phyloP scores from a whole-genome alignment of 1,140 invertebrate genomes.

The Lerema accius region DNA sequence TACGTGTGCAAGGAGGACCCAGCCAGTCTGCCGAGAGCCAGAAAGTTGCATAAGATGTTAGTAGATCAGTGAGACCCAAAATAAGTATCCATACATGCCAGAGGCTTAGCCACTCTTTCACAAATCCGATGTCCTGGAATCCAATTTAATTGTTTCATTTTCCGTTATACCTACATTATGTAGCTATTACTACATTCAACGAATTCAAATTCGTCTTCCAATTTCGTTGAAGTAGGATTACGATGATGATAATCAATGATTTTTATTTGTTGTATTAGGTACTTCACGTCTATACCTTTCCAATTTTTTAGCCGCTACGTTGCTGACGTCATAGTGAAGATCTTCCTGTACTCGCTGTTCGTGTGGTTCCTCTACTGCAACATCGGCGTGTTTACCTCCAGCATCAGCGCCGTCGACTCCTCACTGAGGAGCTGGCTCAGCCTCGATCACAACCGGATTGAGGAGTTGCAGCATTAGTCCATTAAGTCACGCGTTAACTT shows the following conservation, averaged over 20 bases:
- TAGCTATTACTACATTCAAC: too few relatives aligned
- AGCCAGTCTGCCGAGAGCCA: constrained; percentile 87
- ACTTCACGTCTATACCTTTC: too few relatives aligned
- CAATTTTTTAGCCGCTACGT: constrained; percentile 61
- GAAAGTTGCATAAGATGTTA: constrained; percentile 80
- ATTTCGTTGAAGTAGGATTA: too few relatives aligned
- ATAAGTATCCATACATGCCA: too few relatives aligned
- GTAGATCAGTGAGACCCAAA: too few relatives aligned
- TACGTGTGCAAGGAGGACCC: constrained; percentile 90
- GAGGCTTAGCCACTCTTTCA: too few relatives aligned
- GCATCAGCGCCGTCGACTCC: constrained; percentile 27
- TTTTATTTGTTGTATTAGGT: too few relatives aligned
- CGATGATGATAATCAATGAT: too few relatives aligned
- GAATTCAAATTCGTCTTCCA: too few relatives aligned
- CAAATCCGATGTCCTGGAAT: too few relatives aligned
- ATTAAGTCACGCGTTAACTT: constrained; percentile 20
- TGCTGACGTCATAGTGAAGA: constrained; percentile 50
- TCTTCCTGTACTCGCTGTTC: constrained; percentile 44
- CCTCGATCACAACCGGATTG: constrained; percentile 15
- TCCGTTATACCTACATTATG: too few relatives aligned
- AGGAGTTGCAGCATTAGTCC: constrained; percentile 2
- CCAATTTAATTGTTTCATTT: too few relatives aligned
- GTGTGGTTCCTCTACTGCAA: constrained; percentile 59
- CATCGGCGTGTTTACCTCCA: constrained; percentile 31
- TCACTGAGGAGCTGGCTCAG: constrained; percentile 12